Evolutionary conservation across 1,140 invertebrate species (phyloP).

Genomic region (Drosophila biarmipes): DNA sequence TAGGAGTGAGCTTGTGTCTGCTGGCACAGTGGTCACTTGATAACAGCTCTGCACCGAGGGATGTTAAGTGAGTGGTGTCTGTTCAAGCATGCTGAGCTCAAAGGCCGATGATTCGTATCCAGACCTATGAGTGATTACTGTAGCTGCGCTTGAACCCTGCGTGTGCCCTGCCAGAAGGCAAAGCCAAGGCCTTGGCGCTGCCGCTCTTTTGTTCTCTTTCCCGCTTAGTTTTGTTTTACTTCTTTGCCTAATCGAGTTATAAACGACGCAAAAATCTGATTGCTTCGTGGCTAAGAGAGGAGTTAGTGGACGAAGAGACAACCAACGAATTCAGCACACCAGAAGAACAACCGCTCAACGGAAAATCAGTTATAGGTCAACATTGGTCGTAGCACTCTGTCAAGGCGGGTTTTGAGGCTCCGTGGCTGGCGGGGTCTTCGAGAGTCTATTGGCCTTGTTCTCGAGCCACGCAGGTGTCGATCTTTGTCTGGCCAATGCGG

Average conservation of each 20-base stretch:
- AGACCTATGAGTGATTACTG: constrained; percentile 11
- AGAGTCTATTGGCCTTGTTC: constrained; percentile 75
- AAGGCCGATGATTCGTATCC: not conserved
- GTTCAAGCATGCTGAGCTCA: not conserved
- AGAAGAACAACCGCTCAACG: constrained; percentile 20
- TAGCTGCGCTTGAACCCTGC: constrained; percentile 56
- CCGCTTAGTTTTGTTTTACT: constrained; percentile 26
- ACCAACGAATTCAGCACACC: constrained; percentile 33
- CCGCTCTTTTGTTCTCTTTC: constrained; percentile 29
- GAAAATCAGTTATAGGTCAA: constrained; percentile 75
- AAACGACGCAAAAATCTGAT: constrained; percentile 46
- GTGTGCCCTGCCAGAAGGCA: constrained; percentile 57
- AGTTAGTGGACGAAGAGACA: constrained; percentile 35
- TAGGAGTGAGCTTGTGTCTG: constrained; percentile 17
- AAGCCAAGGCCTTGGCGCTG: constrained; percentile 53
- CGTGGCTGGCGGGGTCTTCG: constrained; percentile 18
- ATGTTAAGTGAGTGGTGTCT: too few species aligned
- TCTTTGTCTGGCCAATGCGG: not conserved
- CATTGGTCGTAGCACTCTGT: constrained; percentile 61
- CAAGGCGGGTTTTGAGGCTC: constrained; percentile 39
- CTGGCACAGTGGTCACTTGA: not conserved
- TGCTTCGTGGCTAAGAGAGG: constrained; percentile 29
- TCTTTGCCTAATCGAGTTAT: constrained; percentile 48
- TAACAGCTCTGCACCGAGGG: not conserved
- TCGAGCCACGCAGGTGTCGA: constrained; percentile 30